Evolutionary conservation across 64 coral and sea anemone species (phyloP).

Genomic region (Pocillopora damicornis): DNA sequence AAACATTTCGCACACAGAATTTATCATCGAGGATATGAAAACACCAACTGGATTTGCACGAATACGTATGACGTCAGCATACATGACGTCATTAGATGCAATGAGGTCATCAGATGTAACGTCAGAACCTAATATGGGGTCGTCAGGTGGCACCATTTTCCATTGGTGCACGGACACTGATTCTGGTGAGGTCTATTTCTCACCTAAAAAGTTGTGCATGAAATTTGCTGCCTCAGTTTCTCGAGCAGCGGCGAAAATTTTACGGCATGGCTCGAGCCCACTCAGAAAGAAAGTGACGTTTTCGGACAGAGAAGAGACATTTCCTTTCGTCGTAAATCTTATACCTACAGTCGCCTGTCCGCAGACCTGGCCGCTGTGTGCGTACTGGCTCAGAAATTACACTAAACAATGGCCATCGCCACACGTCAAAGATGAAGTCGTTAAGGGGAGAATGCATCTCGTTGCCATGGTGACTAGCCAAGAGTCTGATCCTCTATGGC

Average conservation of each 20-base stretch:
- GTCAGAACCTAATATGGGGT: background rate
- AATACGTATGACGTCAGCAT: slow-evolving; percentile 21
- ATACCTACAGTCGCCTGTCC: slow-evolving; percentile 61
- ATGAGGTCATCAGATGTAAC: background rate
- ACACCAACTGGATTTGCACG: slow-evolving; percentile 64
- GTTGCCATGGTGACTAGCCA: slow-evolving; percentile 48
- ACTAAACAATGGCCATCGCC: slow-evolving; percentile 44
- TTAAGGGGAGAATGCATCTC: slow-evolving; percentile 56
- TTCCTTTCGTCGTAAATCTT: slow-evolving; percentile 62
- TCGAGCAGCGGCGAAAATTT: slow-evolving; percentile 18
- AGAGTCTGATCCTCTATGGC: slow-evolving; percentile 53
- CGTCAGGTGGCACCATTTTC: background rate
- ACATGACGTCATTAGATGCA: background rate
- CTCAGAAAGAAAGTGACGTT: slow-evolving; percentile 48
- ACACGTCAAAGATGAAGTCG: slow-evolving; percentile 26
- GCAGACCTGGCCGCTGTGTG: slow-evolving; percentile 59
- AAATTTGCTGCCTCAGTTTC: slow-evolving; percentile 41
- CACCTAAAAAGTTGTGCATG: slow-evolving; percentile 48
- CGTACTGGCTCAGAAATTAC: slow-evolving; percentile 70
- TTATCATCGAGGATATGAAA: slow-evolving; percentile 55
- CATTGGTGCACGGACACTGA: slow-evolving; percentile 21
- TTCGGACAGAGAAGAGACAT: slow-evolving; percentile 11
- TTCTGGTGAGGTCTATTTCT: slow-evolving; percentile 23
- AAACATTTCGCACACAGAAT: slow-evolving; percentile 25
- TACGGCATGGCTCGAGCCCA: slow-evolving; percentile 30